Evolutionary conservation across 2,888 invertebrate species (phyloP), one percentile per base, ranked within the genome.

Genomic region (Lomographa bimaculata): DNA sequence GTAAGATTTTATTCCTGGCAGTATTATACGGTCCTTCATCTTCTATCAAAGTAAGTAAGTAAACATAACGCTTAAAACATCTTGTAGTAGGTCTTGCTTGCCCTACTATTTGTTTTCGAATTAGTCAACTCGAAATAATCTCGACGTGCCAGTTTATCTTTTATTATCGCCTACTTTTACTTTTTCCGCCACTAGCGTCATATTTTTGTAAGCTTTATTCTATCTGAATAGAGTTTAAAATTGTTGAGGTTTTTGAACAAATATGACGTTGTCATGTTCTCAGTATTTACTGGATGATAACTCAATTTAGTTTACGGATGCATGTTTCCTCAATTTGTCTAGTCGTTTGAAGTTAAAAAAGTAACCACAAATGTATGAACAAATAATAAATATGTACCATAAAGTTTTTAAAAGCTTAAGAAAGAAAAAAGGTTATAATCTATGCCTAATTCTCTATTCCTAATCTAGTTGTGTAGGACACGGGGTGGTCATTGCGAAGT

Each of bases 231-330:
- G 46, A 37, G 46, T 5, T 5, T 5, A 25, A 20, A 30, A 14
- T 28, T 20, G 23, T 6, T 25, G 5, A 14, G 6, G 7, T 7
- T 9, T 12, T 7, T 8, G 0, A n/a, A n/a, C 16, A 6, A 39
- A 10, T 34, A 30, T 30, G 44, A 38, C 28, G 42, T 26, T 4
- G 21, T 46, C 44, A 41, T 54, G 44, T 61, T 57, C 46, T 46
- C 48, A 45, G 51, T 69, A 61, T 69, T 74, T 70, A 52, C 48
- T 38, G n/a, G 51, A 57, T 67, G 75, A 79, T 78, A 75, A 72
- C 62, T 67, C 68, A 69, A 25, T 27, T 7, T 35, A 6, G 12
- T 72, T 70, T 63, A 34, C 55, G 64, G 20, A 20, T 37, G 11
- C 20, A 17, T 27, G 21, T 21, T 33, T 38, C 19, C 64, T 57